Conservation (phyloP, 2,113 vertebrate genomes). For the Siniperca chuatsi region DNA sequence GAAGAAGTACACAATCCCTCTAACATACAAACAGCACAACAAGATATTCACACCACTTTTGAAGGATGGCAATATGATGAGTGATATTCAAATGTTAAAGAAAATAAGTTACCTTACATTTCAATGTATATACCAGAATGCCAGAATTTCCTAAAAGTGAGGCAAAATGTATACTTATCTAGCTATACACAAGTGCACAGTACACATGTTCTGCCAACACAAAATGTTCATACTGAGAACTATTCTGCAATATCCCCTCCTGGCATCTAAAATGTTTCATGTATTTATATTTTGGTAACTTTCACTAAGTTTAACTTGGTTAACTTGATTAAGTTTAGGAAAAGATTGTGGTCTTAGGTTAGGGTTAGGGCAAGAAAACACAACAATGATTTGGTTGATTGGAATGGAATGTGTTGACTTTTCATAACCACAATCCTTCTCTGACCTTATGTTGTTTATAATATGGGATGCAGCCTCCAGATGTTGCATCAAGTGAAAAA, state of each 20-base stretch:
- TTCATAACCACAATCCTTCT: background rate
- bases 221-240: too few relatives aligned
- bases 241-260: background rate
- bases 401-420: background rate
- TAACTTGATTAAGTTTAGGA: too few relatives aligned
- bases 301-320: too few relatives aligned
- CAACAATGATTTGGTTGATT: background rate
- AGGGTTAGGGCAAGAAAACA: background rate
- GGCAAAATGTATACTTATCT: background rate
- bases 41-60: background rate
- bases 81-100: background rate
- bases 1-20: background rate
- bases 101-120: too few relatives aligned
- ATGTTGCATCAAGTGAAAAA: background rate
- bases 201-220: too few relatives aligned
- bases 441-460: background rate
- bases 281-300: background rate
- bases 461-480: slow-evolving; percentile 1
- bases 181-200: too few relatives aligned
- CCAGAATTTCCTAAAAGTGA: background rate
- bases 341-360: background rate
- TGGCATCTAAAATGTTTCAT: background rate
- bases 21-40: background rate
- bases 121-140: background rate
- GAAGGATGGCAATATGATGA: background rate